Evolutionary conservation across 2,113 vertebrate genomes (phyloP), one percentile per base, ranked within the genome.

Genomic region (Hippocampus comes): DNA sequence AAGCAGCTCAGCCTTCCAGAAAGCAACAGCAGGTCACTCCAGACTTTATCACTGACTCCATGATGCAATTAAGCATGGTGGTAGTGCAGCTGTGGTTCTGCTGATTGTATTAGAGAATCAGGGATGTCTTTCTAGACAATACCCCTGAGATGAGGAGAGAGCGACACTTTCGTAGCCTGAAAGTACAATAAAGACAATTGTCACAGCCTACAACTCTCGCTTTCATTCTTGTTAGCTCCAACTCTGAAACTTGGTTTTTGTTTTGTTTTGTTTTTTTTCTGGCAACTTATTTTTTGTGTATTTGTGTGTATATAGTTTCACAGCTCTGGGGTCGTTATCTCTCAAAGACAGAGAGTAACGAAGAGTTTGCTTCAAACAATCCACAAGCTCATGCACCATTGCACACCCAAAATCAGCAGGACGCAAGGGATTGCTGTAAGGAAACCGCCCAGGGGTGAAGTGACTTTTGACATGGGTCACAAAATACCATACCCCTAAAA

Each of bases 21-120:
- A 87, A 83, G 84, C 71, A 77, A 57, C 82, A 89, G 85, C 85
- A 85, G 81, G 88, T 82, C 78, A 78, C 85, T 86, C 83, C 79
- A 87, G 86, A 87, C 84, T 88, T 88, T 86, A 89, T 91, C 88
- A 86, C 79, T 86, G 86, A 88, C 83, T 87, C 80, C 78, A 76
- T 91, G 84, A 91, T 89, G 83, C 87, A 91, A 89, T 91, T 91
- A 91, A 81, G 75, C 79, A 46, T 79, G 72, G 61, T 75, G 77
- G 79, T 75, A 79, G 84, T 86, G 82, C 89, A 89, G 88, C 87
- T 89, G 87, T 84, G 88, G 85, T 87, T 82, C 82, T 74, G 76
- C 82, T 90, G 88, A 90, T 89, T 88, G 79, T 83, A 85, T 89
- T 90, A 89, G 73, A 78, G 76, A 80, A 57, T 73, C 79, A 72